phyloP scores from a whole-genome alignment of 2,888 invertebrate genomes.

The Nemoura dubitans region DNA sequence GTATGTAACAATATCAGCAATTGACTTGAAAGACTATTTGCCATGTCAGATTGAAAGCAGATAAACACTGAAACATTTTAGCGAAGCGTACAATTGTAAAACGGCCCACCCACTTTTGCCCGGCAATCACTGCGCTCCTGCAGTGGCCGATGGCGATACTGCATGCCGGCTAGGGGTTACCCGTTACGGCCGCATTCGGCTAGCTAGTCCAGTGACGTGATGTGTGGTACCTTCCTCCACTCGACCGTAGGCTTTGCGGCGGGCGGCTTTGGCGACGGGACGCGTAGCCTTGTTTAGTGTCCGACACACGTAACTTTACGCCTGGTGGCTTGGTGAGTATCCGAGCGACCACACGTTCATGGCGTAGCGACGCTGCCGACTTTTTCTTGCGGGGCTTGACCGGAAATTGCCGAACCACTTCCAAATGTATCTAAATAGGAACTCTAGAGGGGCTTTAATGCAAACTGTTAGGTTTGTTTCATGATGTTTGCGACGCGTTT shows the following conservation, averaged over 20 bases:
- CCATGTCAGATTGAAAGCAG: no score
- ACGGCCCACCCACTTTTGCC: background rate
- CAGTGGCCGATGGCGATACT: background rate
- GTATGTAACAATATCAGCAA: no score
- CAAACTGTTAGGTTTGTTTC: no score
- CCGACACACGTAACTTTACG: conserved; percentile 22
- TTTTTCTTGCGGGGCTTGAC: background rate
- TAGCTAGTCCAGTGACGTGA: conserved; percentile 44
- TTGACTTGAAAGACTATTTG: no score
- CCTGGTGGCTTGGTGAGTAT: conserved; percentile 34
- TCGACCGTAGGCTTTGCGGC: conserved; percentile 50
- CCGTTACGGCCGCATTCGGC: background rate
- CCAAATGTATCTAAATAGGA: no score
- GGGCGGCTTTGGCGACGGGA: conserved; percentile 41
- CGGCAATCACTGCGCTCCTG: background rate
- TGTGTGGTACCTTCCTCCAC: conserved; percentile 50
- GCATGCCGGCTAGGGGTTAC: background rate
- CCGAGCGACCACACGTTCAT: conserved; percentile 23
- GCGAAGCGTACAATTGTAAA: no score
- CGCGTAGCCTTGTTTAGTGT: conserved; percentile 40
- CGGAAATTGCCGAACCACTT: no score
- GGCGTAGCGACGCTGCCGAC: background rate
- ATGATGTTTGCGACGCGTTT: no score
- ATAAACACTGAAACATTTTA: no score
- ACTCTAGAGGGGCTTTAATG: no score